These are phyloP conservation scores for Odontesthes bonariensis DNA, from an alignment of 2,113 vertebrate species.

Conservation along the genomic window DNA sequence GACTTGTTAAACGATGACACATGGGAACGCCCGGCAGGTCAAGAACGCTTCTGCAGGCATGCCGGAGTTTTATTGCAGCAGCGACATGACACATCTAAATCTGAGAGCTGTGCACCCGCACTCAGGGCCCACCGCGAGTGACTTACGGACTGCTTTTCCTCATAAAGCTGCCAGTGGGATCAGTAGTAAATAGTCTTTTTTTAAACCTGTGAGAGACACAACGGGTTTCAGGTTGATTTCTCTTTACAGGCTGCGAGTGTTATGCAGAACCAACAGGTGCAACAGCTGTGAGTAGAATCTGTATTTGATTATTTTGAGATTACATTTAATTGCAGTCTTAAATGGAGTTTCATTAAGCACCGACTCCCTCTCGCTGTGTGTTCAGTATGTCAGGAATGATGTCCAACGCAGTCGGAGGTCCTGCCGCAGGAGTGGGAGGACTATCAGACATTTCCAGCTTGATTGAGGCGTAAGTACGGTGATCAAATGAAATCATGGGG, in stretches of 20 bases:
- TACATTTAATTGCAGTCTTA: not conserved
- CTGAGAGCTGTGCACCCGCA: not conserved
- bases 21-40: conserved; percentile 18
- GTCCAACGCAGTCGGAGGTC: conserved; percentile 94
- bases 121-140: not conserved
- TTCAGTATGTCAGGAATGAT: conserved; percentile 98
- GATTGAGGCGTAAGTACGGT: conserved; percentile 93
- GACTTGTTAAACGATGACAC: conserved; percentile 40
- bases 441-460: conserved; percentile 95
- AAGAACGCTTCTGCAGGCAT: conserved; percentile 23
- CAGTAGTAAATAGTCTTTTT: not conserved
- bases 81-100: conserved; percentile 18
- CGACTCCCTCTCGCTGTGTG: conserved; percentile 35
- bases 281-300: conserved; percentile 90
- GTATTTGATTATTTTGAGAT: not conserved
- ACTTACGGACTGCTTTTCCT: not conserved
- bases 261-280: conserved; percentile 99
- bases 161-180: not conserved
- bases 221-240: conserved; percentile 22
- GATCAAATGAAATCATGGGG: not conserved
- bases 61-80: conserved; percentile 18
- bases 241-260: conserved; percentile 92
- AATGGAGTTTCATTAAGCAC: not conserved
- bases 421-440: conserved; percentile 94
- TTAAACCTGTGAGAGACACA: not conserved